Conservation (phyloP, 1,140 invertebrate species). For the Drosophila pseudoobscura region DNA sequence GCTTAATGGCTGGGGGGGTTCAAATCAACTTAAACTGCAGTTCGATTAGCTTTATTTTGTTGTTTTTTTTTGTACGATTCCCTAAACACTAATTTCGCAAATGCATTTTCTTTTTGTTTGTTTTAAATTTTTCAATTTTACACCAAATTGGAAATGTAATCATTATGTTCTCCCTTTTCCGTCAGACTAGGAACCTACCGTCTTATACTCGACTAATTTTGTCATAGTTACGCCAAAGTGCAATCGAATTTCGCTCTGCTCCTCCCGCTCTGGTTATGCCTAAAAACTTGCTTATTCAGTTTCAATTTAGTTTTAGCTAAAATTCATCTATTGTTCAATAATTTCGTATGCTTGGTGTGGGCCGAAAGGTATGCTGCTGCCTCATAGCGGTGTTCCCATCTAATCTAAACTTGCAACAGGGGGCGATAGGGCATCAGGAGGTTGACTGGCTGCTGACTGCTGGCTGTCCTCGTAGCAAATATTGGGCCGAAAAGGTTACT, state of each 20-base stretch:
- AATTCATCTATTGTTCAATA: conserved; percentile 81
- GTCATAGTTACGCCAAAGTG: conserved; percentile 69
- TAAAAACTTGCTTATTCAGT: conserved; percentile 59
- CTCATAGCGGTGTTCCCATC: conserved; percentile 65
- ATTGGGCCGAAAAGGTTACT: conserved; percentile 44
- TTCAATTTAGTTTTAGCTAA: conserved; percentile 76
- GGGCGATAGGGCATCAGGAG: conserved; percentile 62
- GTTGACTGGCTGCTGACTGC: conserved; percentile 23
- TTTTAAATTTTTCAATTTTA: conserved; percentile 21
- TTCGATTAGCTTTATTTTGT: conserved; percentile 41
- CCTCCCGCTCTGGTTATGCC: conserved; percentile 29
- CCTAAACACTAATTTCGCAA: conserved; percentile 55
- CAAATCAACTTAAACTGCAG: conserved; percentile 46
- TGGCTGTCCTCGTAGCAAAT: conserved; percentile 48
- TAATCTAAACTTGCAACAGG: conserved; percentile 50
- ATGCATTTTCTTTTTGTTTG: conserved; percentile 30
- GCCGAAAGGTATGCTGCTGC: conserved; percentile 70
- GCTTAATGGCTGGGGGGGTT: conserved; percentile 12
- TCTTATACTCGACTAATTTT: conserved; percentile 72
- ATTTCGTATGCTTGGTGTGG: conserved; percentile 61
- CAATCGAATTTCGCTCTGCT: conserved; percentile 54
- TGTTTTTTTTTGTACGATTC: conserved; percentile 47
- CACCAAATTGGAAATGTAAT: background rate
- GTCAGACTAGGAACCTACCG: conserved; percentile 82
- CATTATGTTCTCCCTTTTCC: conserved; percentile 1